These are phyloP conservation scores for Bombus consobrinus DNA, from an alignment of 1,140 invertebrate species.

Conservation along the genomic window DNA sequence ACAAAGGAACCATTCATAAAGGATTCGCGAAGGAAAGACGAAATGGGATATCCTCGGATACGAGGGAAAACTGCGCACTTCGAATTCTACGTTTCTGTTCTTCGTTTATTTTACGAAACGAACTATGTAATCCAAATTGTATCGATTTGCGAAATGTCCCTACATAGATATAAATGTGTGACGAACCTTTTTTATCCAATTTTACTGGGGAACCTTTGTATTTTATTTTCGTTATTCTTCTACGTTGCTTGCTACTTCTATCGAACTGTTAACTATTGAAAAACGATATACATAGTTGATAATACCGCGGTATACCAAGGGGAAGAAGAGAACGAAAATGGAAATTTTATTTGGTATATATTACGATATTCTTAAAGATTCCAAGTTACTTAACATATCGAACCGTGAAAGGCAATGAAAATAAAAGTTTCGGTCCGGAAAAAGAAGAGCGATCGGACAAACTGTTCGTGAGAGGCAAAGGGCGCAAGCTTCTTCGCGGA, in stretches of 20 bases:
- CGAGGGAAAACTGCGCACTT: too few species aligned
- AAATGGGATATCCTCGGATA: too few species aligned
- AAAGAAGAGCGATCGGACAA: neutral
- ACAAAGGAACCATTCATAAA: neutral
- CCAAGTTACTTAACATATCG: neutral
- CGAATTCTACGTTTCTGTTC: too few species aligned
- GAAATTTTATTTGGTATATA: neutral
- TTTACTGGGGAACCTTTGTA: neutral
- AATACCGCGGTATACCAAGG: neutral
- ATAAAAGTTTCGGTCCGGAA: neutral
- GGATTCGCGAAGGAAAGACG: neutral
- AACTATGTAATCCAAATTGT: neutral
- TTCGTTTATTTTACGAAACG: neutral
- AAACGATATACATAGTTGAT: neutral
- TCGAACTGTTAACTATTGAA: neutral
- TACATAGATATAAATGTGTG: too few species aligned
- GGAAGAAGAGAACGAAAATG: too few species aligned
- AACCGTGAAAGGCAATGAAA: neutral
- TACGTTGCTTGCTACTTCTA: neutral
- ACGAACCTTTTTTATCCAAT: too few species aligned
- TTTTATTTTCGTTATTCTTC: neutral
- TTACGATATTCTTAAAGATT: neutral
- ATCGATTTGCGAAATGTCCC: neutral
- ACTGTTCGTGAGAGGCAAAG: neutral
- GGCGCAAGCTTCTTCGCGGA: constrained; percentile 71